A percentile compares a stretch with the other conserved stretches of the same genome.
Evolutionary conservation across 1,140 invertebrate species (phyloP).

Genomic region (Trigoniulus corallinus): DNA sequence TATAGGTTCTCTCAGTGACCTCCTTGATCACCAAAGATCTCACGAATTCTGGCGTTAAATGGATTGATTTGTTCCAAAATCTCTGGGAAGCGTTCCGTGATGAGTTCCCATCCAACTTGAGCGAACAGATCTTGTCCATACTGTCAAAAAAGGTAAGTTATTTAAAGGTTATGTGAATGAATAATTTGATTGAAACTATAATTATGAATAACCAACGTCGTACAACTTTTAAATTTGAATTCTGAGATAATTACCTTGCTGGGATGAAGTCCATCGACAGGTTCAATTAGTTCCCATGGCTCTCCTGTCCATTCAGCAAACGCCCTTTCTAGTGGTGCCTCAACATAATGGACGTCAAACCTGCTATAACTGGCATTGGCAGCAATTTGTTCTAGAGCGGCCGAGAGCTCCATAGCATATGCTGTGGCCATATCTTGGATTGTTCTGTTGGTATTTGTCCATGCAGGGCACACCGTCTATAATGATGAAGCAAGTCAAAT

Average conservation of each 20-base stretch:
- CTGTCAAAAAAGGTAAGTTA: not conserved
- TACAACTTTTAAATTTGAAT: too few relatives aligned
- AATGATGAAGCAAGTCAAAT: conserved; percentile 9
- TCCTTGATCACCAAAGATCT: conserved; percentile 11
- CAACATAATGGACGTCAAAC: conserved; percentile 27
- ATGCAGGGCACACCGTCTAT: conserved; percentile 27
- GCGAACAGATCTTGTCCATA: conserved; percentile 17
- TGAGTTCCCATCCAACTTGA: conserved; percentile 16
- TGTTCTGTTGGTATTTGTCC: conserved; percentile 31
- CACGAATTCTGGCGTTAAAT: conserved; percentile 7
- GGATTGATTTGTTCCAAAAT: conserved; percentile 10
- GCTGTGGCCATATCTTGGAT: conserved; percentile 24
- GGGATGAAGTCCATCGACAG: conserved; percentile 34
- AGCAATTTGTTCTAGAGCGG: conserved; percentile 23
- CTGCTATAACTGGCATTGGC: conserved; percentile 20
- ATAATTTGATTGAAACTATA: not conserved
- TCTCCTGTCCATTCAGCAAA: conserved; percentile 24
- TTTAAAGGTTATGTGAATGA: not conserved
- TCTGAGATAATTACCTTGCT: conserved; percentile 34
- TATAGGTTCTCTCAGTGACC: conserved; percentile 7
- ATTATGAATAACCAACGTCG: too few relatives aligned
- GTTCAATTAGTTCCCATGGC: conserved; percentile 29
- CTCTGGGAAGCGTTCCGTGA: conserved; percentile 10
- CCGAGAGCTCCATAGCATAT: conserved; percentile 24
- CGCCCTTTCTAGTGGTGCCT: conserved; percentile 24